These are phyloP conservation scores for Atopsyche davidsoni DNA, from an alignment of 1,140 invertebrate genomes.

Conservation along the genomic window DNA sequence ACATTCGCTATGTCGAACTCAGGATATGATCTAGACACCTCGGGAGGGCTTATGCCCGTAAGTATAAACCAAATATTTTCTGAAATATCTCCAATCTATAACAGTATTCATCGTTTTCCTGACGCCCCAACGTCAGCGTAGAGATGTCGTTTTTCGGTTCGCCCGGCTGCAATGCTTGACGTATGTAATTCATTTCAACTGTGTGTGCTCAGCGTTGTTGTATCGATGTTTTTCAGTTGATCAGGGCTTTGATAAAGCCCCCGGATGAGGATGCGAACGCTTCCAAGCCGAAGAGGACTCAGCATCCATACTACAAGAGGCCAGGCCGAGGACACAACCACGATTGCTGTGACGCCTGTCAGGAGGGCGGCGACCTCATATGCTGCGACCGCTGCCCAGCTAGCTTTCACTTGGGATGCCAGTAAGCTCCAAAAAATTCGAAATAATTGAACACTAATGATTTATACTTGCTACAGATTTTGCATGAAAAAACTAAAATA, in stretches of 20 bases:
- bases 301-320: constrained; percentile 77
- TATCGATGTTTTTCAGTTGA: constrained; percentile 60
- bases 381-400: constrained; percentile 93
- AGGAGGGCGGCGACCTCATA: constrained; percentile 90
- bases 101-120: too few relatives aligned
- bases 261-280: constrained; percentile 66
- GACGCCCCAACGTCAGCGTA: too few relatives aligned
- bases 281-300: constrained; percentile 59
- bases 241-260: constrained; percentile 79
- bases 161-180: too few relatives aligned
- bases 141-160: too few relatives aligned
- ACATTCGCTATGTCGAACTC: constrained; percentile 28
- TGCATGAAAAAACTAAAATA: too few relatives aligned
- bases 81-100: neutral
- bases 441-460: too few relatives aligned
- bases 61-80: constrained; percentile 20
- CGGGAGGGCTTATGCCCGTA: constrained; percentile 46
- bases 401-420: constrained; percentile 90
- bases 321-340: constrained; percentile 88
- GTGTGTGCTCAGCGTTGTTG: neutral
- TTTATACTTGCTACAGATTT: too few relatives aligned
- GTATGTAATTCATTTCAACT: too few relatives aligned
- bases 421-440: too few relatives aligned
- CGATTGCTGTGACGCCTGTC: constrained; percentile 86
- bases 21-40: constrained; percentile 45